Evolutionary conservation across 2,113 vertebrate species (phyloP), one percentile per base, ranked within the genome.

Genomic region (Pungitius pungitius): DNA sequence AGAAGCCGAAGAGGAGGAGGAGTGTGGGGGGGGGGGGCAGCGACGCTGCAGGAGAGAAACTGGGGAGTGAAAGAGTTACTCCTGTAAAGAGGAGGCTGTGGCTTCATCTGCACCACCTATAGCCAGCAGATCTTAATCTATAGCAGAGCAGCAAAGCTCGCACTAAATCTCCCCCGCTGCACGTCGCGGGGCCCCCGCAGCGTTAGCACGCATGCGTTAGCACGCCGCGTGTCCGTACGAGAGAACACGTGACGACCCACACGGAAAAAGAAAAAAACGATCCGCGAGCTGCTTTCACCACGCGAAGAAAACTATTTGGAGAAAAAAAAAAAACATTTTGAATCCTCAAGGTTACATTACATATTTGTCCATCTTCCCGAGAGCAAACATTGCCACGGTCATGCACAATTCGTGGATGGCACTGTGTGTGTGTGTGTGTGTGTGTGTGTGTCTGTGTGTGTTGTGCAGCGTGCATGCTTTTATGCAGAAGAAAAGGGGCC

Each of bases 111-210:
- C 86, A 84, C 79, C 70, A 86, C 88, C 91, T 89, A 89, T 74
- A 89, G 83, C 86, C 83, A 90, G 84, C 77, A 91, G 91, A 92
- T 92, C 87, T 85, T 84, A 89, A 92, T 92, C 90, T 90, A 82
- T 67, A 77, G 81, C 82, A 66, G 68, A 77, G 85, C 83, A 88
- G 90, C 92, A 88, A 92, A 91, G 78, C 85, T 62, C 30, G 24
- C 42, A 88, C 81, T 90, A 90, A 91, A 92, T 88, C 89, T 91
- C 84, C 56, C n/a, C 82, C 65, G 49, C 85, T 79, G 70, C 83
- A 88, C 86, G 83, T 67, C 87, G 89, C 91, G 82, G 85, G 75
- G 72, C 63, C 73, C 51, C 78, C 84, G 83, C n/a, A n/a, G n/a
- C n/a, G n/a, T n/a, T 5, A 30, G 30, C 30, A 30, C 30, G 30